phyloP scores from a whole-genome alignment of 2,888 invertebrate species.

The Eupsilia transversa region DNA sequence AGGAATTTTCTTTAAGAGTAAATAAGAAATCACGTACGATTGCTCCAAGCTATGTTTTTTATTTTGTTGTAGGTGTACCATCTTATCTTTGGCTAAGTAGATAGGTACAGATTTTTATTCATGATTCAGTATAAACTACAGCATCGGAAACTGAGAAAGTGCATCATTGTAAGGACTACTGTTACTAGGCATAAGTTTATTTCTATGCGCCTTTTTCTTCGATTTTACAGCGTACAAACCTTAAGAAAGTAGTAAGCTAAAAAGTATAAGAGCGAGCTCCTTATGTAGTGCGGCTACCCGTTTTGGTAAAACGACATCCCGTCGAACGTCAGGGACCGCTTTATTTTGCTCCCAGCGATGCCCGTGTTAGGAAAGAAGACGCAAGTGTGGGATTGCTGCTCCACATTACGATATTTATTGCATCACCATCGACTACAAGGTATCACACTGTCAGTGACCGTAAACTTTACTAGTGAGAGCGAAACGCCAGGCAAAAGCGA shows the following conservation, averaged over 20 bases:
- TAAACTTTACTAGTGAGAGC: constrained; percentile 55
- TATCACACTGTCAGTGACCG: constrained; percentile 53
- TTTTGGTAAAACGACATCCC: constrained; percentile 78
- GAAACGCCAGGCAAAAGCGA: constrained; percentile 25
- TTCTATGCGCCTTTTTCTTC: constrained; percentile 52
- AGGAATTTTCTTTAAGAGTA: constrained; percentile 48
- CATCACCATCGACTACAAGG: constrained; percentile 58
- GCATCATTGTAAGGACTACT: constrained; percentile 36
- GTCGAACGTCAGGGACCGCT: constrained; percentile 70
- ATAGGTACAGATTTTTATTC: constrained; percentile 17
- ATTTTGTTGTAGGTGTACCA: background rate
- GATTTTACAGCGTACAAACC: constrained; percentile 56
- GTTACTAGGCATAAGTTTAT: constrained; percentile 55
- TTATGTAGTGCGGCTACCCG: constrained; percentile 66
- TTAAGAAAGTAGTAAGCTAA: constrained; percentile 69
- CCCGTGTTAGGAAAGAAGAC: constrained; percentile 77
- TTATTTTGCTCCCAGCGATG: constrained; percentile 69
- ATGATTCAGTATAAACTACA: constrained; percentile 6
- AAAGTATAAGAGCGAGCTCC: constrained; percentile 74
- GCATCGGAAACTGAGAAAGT: constrained; percentile 52
- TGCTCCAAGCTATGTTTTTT: background rate
- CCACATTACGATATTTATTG: constrained; percentile 71
- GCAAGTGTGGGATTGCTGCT: constrained; percentile 71
- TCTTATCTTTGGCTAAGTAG: background rate
- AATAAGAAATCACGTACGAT: constrained; percentile 23